A percentile compares a stretch with the other conserved stretches of the same genome.
phyloP scores from a whole-genome alignment of 2,888 invertebrate genomes.

The Lycocerus yunnanus region DNA sequence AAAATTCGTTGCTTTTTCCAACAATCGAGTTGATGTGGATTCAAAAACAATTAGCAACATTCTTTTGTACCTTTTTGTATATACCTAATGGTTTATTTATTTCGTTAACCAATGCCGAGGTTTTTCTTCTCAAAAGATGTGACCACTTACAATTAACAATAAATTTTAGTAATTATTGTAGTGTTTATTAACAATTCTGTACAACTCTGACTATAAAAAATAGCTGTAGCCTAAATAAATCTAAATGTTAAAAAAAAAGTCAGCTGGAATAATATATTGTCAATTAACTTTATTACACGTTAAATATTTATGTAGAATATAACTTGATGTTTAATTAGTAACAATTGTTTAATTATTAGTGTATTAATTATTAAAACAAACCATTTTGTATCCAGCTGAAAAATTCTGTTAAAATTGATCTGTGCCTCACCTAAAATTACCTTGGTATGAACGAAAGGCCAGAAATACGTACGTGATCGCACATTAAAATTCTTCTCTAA shows the following conservation, averaged over 20 bases:
- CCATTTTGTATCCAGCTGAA: constrained; percentile 24
- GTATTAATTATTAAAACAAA: neutral
- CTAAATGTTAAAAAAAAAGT: constrained; percentile 25
- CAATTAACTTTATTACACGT: constrained; percentile 27
- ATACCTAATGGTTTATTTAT: neutral
- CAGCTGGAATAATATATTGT: constrained; percentile 26
- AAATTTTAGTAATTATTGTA: constrained; percentile 6
- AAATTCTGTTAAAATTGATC: constrained; percentile 24
- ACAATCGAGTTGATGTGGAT: neutral
- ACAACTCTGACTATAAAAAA: constrained; percentile 27
- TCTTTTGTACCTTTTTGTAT: neutral
- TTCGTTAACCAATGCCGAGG: neutral
- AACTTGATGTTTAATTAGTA: constrained; percentile 20
- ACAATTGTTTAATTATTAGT: constrained; percentile 7
- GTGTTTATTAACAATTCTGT: constrained; percentile 23
- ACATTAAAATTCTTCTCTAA: constrained; percentile 20
- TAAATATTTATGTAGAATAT: constrained; percentile 25
- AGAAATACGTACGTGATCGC: constrained; percentile 19
- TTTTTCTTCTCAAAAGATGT: neutral
- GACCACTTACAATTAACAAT: neutral
- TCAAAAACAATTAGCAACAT: neutral
- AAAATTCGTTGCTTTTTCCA: neutral
- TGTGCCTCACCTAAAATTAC: constrained; percentile 30
- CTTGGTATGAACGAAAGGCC: constrained; percentile 17
- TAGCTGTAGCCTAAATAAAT: constrained; percentile 26